These are phyloP conservation scores for Apomyelois bistriatella DNA, from an alignment of 2,888 invertebrate species.

Conservation along the genomic window DNA sequence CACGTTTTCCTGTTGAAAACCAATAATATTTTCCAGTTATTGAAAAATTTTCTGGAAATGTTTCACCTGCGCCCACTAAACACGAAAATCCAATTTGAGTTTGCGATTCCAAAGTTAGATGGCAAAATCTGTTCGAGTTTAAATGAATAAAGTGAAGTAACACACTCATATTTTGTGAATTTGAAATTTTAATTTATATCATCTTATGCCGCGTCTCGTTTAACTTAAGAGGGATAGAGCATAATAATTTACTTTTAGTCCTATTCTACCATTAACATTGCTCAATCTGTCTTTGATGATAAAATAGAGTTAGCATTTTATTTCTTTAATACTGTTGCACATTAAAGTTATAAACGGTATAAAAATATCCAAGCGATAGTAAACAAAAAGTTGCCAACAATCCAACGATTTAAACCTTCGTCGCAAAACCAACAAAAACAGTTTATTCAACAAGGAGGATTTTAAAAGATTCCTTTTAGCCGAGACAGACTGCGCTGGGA, in stretches of 20 bases:
- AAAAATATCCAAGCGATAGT: not conserved
- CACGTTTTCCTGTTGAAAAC: constrained; percentile 37
- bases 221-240: too few relatives aligned
- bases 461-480: constrained; percentile 12
- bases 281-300: too few relatives aligned
- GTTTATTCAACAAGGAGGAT: constrained; percentile 8
- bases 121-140: constrained; percentile 19
- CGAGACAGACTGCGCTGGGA: constrained; percentile 9
- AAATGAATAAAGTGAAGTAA: not conserved
- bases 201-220: too few relatives aligned
- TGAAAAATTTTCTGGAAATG: constrained; percentile 51
- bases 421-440: constrained; percentile 13
- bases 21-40: constrained; percentile 61
- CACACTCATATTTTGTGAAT: not conserved
- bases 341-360: too few relatives aligned
- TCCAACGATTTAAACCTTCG: constrained; percentile 4
- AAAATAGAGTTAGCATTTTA: too few relatives aligned
- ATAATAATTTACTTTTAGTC: too few relatives aligned
- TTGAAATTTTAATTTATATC: too few relatives aligned
- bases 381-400: constrained; percentile 3
- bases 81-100: constrained; percentile 55
- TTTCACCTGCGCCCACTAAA: constrained; percentile 61
- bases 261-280: too few relatives aligned
- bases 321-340: too few relatives aligned
- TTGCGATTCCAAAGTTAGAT: constrained; percentile 40